Base-by-base conservation (phyloP, 2,888 invertebrate species). In the Pristionchus exspectatus region DNA sequence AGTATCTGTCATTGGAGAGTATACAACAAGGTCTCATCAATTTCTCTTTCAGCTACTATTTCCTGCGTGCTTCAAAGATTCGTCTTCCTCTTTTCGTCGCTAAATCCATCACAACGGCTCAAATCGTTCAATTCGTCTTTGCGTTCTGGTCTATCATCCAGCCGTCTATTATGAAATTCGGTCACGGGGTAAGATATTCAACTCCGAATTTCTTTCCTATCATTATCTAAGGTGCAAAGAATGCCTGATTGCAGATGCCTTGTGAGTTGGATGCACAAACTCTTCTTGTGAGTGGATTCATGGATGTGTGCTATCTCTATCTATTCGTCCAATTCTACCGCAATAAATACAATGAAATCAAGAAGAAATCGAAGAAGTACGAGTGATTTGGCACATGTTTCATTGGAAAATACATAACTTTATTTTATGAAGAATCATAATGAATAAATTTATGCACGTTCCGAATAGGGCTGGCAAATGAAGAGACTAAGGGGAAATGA, bases 121-220 rank as follows among this genome's bases (percentile, higher is more conserved):
- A 81, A 54, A 81, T 81, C 3, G 14, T 81, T 14, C 81, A 81
- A 81, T 81, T 81, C 27, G 74, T 74, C n/a, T 24, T 74, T 21
- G 74, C 38, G 0, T 81, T 50, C 50, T 81, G 81, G 81, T 44
- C 81, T 12, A 81, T 81, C n/a, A 14, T 27, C 27, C 81, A 81
- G 2, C 24, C 81, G n/a, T 27, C 50, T 2, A n/a, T 81, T n/a
- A n/a, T 81, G 81, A 44, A 81, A 10, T 81, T 50, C 81, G 50
- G 1, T 4, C 44, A 54, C 12, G 50, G 81, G 5, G 81, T 81
- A 21, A 81, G 81, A 44, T 5, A 21, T 33, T 59, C 21, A 59
- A 1, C 2, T 24, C 18, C 59, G 59, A 59, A 12, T 5, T n/a
- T n/a, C n/a, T n/a, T n/a, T n/a, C n/a, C n/a, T n/a, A n/a, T n/a